Base-by-base conservation (phyloP, 2,888 invertebrate genomes). In the Leucozona laternaria region DNA sequence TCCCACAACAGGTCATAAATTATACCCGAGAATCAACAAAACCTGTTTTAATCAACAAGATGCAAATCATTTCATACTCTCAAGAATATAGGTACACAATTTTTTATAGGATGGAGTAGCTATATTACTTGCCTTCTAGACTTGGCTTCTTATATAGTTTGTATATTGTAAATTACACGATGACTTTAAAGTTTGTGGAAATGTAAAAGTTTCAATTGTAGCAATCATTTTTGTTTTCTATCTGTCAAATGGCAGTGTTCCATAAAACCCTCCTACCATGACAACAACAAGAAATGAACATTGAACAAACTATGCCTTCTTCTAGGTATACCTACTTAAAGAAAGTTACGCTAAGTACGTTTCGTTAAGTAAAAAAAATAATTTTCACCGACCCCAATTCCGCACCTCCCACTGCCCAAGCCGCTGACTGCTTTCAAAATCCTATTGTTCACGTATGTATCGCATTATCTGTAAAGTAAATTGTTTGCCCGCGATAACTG, bases 311-410 rank as follows among this genome's bases (percentile, higher is more conserved):
- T 8, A 60, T 60, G 8, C 70, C 57, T 75, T 53, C 37, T 2
- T 2, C 1, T 11, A 6, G 20, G 15, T 13, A 25, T 62, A 34
- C 48, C 58, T 71, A 73, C 85, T 80, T 60, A 50, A 82, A 82
- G 86, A 86, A 86, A 86, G 86, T 86, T 86, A 81, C 73, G 40
- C 64, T 68, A 85, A 77, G 84, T 85, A 82, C 81, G 31, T 37
- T 57, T 43, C 28, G 28, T 71, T 48, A 34, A 31, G 48, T 66
- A 66, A 73, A 60, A 66, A 20, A 60, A 66, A 20, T 68, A 73
- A 82, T 86, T 86, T 86, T 86, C 86, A 82, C 86, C 86, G 86
- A 86, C 86, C 86, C 75, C 81, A 86, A 82, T 86, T 55, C 66
- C n/a, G n/a, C 57, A 34, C 78, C 72, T 77, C 66, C 72, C 40